Evolutionary conservation across 1,140 invertebrate species (phyloP).

Genomic region (Cydia pomonella): DNA sequence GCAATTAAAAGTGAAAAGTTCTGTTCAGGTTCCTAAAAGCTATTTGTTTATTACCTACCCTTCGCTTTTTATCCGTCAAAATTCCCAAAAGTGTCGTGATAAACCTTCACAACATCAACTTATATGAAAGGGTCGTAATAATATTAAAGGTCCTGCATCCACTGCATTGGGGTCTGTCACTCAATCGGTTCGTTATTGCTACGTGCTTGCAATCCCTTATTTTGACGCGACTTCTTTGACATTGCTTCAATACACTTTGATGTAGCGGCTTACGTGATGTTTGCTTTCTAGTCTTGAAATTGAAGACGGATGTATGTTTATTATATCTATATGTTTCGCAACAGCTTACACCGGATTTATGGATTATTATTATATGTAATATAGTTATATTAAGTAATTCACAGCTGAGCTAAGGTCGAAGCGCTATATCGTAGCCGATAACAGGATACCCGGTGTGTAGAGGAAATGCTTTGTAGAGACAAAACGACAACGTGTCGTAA

Average conservation of each 20-base stretch:
- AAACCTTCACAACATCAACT: constrained; percentile 17
- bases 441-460: no score
- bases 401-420: no score
- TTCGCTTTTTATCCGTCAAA: constrained; percentile 6
- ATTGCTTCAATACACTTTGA: constrained; percentile 35
- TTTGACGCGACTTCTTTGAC: constrained; percentile 34
- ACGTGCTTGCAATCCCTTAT: constrained; percentile 62
- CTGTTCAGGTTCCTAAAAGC: no score
- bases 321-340: no score
- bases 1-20: no score
- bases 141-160: constrained; percentile 54
- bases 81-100: constrained; percentile 5
- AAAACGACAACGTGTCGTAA: no score
- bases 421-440: no score
- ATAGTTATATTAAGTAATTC: no score
- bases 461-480: no score
- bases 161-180: constrained; percentile 62
- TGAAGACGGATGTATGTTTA: background rate
- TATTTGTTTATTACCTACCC: background rate
- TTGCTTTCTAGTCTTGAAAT: background rate
- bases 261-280: constrained; percentile 32
- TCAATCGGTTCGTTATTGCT: constrained; percentile 70
- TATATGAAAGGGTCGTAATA: constrained; percentile 44
- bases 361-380: no score
- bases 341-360: no score